These are phyloP conservation scores for Leptobrachium ailaonicum DNA, from an alignment of 2,113 vertebrate species.

Conservation along the genomic window DNA sequence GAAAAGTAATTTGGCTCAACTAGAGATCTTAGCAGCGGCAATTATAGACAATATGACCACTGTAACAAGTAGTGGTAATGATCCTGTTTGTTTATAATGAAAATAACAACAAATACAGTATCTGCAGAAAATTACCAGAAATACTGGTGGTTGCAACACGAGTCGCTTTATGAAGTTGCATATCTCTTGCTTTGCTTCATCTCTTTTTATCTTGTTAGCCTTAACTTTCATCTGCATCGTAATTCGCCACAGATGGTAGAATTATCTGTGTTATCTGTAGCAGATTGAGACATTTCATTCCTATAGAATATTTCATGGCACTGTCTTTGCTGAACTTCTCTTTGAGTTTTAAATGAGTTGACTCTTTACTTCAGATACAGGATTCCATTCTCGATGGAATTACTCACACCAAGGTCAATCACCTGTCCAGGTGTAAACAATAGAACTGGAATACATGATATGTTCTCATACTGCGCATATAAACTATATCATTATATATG, in stretches of 20 bases:
- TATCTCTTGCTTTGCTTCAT: neutral
- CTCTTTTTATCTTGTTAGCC: neutral
- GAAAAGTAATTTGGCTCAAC: too few species aligned
- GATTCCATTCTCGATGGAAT: neutral
- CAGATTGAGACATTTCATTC: neutral
- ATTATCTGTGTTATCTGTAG: neutral
- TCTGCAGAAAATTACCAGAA: too few species aligned
- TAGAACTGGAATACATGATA: too few species aligned
- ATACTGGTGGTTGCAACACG: too few species aligned
- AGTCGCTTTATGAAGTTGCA: neutral
- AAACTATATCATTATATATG: too few species aligned
- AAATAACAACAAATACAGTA: too few species aligned
- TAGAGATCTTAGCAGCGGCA: too few species aligned
- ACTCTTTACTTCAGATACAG: neutral
- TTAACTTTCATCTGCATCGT: neutral
- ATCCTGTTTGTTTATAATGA: too few species aligned
- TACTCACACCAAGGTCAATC: neutral
- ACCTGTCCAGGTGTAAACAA: neutral
- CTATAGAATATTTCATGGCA: neutral
- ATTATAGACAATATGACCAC: too few species aligned
- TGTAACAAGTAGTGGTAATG: too few species aligned
- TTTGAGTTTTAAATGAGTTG: too few species aligned
- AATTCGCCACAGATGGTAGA: neutral
- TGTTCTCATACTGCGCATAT: too few species aligned
- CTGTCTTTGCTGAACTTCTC: neutral